Conservation (phyloP, 1,140 invertebrate species). For the Hyposmocoma kahamanoa region DNA sequence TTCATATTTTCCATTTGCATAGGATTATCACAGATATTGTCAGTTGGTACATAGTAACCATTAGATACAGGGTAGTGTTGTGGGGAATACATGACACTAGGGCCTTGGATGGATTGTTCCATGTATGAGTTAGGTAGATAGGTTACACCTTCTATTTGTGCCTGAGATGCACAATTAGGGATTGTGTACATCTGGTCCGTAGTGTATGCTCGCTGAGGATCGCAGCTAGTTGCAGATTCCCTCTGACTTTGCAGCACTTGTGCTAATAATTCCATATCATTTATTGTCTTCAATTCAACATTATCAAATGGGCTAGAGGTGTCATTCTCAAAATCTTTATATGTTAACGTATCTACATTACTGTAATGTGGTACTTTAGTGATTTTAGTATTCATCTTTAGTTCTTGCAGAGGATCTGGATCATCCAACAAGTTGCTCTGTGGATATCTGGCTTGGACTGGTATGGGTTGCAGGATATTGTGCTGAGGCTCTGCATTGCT, state of each 20-base stretch:
- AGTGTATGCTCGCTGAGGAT: constrained; percentile 26
- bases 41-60: constrained; percentile 48
- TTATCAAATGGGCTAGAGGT: constrained; percentile 93
- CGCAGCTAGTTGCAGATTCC: constrained; percentile 38
- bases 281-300: constrained; percentile 91
- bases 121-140: constrained; percentile 48
- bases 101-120: constrained; percentile 46
- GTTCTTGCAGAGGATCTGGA: constrained; percentile 60
- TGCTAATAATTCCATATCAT: constrained; percentile 90
- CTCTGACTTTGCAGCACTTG: constrained; percentile 74
- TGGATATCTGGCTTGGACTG: constrained; percentile 41
- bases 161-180: constrained; percentile 52
- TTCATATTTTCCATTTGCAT: constrained; percentile 39
- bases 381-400: constrained; percentile 49
- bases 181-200: constrained; percentile 38
- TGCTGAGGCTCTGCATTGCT: constrained; percentile 34
- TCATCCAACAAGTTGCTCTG: constrained; percentile 61
- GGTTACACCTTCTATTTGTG: constrained; percentile 42
- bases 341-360: constrained; percentile 75
- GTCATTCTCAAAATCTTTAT: constrained; percentile 90
- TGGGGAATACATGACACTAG: constrained; percentile 44
- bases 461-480: constrained; percentile 63
- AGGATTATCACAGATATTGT: constrained; percentile 41
- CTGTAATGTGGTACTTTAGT: constrained; percentile 43
- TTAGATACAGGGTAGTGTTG: constrained; percentile 47